phyloP scores from a whole-genome alignment of 2,113 vertebrate species.

The Cavia aperea region DNA sequence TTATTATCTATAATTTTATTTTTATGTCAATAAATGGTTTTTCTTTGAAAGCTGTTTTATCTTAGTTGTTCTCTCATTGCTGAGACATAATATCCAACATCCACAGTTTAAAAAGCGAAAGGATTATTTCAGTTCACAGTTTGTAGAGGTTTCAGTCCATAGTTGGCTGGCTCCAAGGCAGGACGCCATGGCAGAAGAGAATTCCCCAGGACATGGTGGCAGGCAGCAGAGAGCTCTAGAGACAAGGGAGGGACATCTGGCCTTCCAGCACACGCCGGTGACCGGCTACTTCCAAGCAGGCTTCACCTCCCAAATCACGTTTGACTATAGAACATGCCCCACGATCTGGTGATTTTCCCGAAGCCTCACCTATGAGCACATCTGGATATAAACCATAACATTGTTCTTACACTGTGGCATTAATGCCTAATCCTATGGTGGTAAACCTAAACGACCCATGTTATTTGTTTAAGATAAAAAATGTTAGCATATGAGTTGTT shows the following conservation, averaged over 20 bases:
- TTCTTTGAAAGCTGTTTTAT: not conserved
- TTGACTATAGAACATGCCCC: not conserved
- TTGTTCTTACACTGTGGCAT: not conserved
- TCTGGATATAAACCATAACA: not conserved
- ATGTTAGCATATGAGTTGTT: not conserved
- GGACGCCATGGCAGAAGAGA: not conserved
- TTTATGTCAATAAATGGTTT: not conserved
- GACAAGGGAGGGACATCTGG: not conserved
- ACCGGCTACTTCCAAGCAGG: not conserved
- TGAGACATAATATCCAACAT: not conserved
- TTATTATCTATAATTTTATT: not conserved
- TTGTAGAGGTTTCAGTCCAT: not conserved
- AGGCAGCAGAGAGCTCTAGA: not conserved
- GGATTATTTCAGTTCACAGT: not conserved
- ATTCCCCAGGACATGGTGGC: not conserved
- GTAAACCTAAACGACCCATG: not conserved
- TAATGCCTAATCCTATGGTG: not conserved
- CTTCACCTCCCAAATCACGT: not conserved
- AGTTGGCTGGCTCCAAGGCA: not conserved
- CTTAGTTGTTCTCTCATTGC: not conserved
- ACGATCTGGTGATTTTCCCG: no score
- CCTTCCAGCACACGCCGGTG: no score
- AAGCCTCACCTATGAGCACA: not conserved
- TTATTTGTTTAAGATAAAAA: not conserved
- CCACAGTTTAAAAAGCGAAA: not conserved